Base-by-base conservation (phyloP, 30 jellyfish, hydroid and myxozoan genomes). In the Pseudorhiza aurosa region DNA sequence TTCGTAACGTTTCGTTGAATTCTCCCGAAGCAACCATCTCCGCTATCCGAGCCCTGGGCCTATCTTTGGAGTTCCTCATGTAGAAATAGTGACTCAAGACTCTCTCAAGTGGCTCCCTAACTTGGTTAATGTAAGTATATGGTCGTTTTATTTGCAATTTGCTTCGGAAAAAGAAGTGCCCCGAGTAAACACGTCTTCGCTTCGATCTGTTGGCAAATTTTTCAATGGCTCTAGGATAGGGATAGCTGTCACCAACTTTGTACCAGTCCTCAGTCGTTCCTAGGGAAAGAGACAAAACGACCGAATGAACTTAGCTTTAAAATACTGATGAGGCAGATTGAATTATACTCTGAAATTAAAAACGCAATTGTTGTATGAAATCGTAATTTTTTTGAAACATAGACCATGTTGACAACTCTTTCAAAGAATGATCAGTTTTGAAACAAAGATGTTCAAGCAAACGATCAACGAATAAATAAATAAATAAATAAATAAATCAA, bases 201-300 rank as follows among this genome's bases (percentile, higher is more conserved):
- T 27, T 8, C n/a, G 85, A 55, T 10, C 68, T 35, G 11, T 37
- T 21, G 25, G 88, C 88, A 26, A 43, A 71, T 45, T 71, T 71
- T 77, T 81, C 96, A n/a, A 91, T 76, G 8, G 24, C 87, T 24
- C 77, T 75, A 6, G 98, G 98, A 76, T 85, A 91, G 5, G 98
- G 98, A 74, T 50, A 63, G 35, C 94, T 42, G 76, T 83, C 83
- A 9, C 98, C 98, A 4, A 88, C 75, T 67, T 91, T 79, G 82
- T 84, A 91, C 98, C 98, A 91, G 40, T 91, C 98, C 67, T 91
- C 98, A 28, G 98, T 91, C 35, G 90, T 65, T 28, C 91, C 94
- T 85, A 21, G 0, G 14, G 14, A 53, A 22, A 53, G 18, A 4
- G 50, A 5, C 12, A 39, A 39, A 39, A 39, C 7, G 7, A 12